Base-by-base conservation (phyloP, 2,888 invertebrate species). In the Julus scanicus region DNA sequence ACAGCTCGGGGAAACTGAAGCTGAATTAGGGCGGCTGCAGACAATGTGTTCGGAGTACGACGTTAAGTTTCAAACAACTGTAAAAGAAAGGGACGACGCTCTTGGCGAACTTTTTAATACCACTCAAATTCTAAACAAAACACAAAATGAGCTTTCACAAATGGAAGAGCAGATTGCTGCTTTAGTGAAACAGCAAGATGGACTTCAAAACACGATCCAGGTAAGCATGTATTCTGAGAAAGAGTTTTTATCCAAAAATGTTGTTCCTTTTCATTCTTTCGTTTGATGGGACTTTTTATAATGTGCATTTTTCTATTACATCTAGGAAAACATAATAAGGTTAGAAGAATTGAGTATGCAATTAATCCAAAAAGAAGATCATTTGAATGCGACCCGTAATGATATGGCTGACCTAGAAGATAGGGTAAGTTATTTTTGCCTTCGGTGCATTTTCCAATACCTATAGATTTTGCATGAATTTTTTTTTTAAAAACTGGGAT, bases 1-100 rank as follows among this genome's bases (percentile, higher is more conserved):
- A 15, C 90, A 89, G 57, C 89, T 90, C 29, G 49, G 83, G 13
- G 89, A 90, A 17, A 86, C 89, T 83, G 90, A 89, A 87, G 80
- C 48, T 8, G 90, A 90, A 89, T 29, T 90, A 2, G 86, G 63
- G 20, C n/a, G 88, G 3, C 15, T 89, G 37, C 89, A 89, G 63
- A 15, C 8, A 48, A 20, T 85, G 40, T 48, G 48, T 40, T 11
- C n/a, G 5, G 44, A 40, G 8, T 40, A 44, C 15, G 48, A 85
- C 40, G 20, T 15, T 20, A 44, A 37, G 20, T 40, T 40, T 17
- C 40, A 40, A 17, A 40, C 17, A n/a, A 8, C 40, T 6, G n/a
- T 40, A 8, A 48, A 2, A 13, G 85, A 40, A 15, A 40, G 48
- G 40, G 48, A 85, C 4, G 20, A 40, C 11, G 85, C 48, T 40